These are phyloP conservation scores for Spinibarbus caldwelli DNA, from an alignment of 2,797 vertebrate species.

Conservation along the genomic window DNA sequence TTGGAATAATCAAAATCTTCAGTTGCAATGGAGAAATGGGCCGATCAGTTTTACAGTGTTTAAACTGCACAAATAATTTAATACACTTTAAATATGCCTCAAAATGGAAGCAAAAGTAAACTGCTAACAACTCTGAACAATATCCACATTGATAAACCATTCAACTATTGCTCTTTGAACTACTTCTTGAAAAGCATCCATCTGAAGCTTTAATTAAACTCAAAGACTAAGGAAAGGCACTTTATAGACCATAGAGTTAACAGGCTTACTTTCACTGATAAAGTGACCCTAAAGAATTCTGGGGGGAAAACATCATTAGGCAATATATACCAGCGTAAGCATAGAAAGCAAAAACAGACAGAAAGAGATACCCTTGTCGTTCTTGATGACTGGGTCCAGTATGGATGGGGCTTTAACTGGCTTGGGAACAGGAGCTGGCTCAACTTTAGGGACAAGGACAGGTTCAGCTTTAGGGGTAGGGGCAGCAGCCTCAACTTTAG, in stretches of 20 bases:
- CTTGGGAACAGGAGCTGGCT: conserved; percentile 58
- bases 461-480: background rate
- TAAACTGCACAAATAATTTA: background rate
- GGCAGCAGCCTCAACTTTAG: background rate
- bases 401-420: conserved; percentile 75
- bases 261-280: background rate
- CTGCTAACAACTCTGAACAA: background rate
- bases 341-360: conserved; percentile 55
- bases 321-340: conserved; percentile 46
- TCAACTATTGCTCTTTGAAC: background rate
- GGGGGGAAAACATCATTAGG: conserved; percentile 12
- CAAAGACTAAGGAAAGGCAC: background rate
- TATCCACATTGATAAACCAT: background rate
- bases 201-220: background rate
- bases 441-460: background rate
- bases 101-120: background rate
- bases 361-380: conserved; percentile 91
- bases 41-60: background rate
- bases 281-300: background rate
- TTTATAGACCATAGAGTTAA: background rate
- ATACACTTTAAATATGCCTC: background rate
- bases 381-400: conserved; percentile 89
- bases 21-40: background rate
- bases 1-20: background rate
- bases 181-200: background rate